Conservation (phyloP, 2,888 invertebrate species). For the Drosophila glabriapex region DNA sequence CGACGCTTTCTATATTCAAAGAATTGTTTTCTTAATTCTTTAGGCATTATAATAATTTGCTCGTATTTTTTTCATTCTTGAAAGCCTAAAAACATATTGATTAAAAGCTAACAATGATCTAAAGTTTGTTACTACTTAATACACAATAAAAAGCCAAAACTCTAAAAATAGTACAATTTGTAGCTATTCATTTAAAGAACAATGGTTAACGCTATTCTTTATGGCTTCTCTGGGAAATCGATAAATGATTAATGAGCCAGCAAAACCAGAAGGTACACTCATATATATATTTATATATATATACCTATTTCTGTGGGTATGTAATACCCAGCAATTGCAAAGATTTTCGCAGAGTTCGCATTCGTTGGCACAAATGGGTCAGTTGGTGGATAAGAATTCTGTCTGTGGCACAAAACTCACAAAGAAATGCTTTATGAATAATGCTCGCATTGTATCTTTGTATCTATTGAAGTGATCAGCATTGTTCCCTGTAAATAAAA, state of each 20-base stretch:
- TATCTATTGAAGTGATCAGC: constrained; percentile 42
- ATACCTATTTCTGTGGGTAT: background rate
- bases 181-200: background rate
- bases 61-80: no score
- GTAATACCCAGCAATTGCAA: background rate
- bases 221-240: background rate
- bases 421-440: constrained; percentile 22
- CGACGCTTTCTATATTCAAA: constrained; percentile 22
- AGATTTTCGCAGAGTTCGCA: constrained; percentile 7
- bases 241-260: constrained; percentile 12
- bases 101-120: background rate
- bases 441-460: constrained; percentile 22
- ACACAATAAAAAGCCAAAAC: background rate
- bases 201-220: background rate
- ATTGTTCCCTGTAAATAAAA: constrained; percentile 40
- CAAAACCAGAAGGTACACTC: background rate
- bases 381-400: constrained; percentile 5
- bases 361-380: constrained; percentile 16
- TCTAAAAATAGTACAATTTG: background rate
- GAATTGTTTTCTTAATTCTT: background rate
- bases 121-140: background rate
- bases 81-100: constrained; percentile 1
- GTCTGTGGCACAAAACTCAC: background rate
- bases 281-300: background rate
- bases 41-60: background rate